Evolutionary conservation across 1,140 invertebrate species (phyloP).

Genomic region (Brevipalpus yothersi): DNA sequence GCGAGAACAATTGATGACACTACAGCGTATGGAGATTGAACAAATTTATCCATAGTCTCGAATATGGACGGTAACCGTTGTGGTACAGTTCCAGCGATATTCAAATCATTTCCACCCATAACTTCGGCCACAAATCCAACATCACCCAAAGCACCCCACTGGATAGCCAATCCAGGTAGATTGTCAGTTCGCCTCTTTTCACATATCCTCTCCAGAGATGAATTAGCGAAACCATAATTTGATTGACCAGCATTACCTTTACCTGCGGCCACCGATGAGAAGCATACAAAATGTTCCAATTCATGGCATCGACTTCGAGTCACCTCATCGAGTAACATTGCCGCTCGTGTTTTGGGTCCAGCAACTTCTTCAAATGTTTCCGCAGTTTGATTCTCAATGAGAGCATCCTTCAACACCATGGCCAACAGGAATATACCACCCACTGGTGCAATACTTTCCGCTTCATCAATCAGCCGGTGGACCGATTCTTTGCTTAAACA

Average conservation of each 20-base stretch:
- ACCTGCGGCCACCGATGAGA: conserved; percentile 81
- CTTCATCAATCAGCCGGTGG: conserved; percentile 17
- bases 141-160: conserved; percentile 93
- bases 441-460: conserved; percentile 33
- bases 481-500: conserved; percentile 35
- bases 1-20: conserved; percentile 1
- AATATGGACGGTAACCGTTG: conserved; percentile 74
- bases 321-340: conserved; percentile 42
- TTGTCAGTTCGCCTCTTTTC: conserved; percentile 29
- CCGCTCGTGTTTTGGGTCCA: conserved; percentile 33
- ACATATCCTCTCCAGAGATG: conserved; percentile 64
- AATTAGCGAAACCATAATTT: conserved; percentile 89
- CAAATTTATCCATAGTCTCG: conserved; percentile 53
- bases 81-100: conserved; percentile 71
- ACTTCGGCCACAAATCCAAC: conserved; percentile 69
- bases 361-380: conserved; percentile 44
- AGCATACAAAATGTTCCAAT: conserved; percentile 71
- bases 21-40: conserved; percentile 26
- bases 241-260: conserved; percentile 79
- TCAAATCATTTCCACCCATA: conserved; percentile 61
- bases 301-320: conserved; percentile 45
- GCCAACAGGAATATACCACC: conserved; percentile 66
- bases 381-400: conserved; percentile 62
- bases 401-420: conserved; percentile 46
- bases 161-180: conserved; percentile 51